Conservation (phyloP, 1,140 invertebrate genomes). For the Habropoda laboriosa region DNA sequence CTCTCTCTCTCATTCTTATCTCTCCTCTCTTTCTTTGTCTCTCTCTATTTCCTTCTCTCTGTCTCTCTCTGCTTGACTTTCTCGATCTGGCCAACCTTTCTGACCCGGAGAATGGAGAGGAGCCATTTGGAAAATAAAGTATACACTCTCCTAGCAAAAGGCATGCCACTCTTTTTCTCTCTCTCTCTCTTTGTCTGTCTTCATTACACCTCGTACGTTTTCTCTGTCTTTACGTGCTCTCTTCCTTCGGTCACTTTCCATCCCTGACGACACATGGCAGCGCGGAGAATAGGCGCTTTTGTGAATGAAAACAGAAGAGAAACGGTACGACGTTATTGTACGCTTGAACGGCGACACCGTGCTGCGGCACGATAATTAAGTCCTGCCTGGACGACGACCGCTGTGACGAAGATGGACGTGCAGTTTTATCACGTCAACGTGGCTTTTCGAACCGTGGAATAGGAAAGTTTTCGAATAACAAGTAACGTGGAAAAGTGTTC, state of each 20-base stretch:
- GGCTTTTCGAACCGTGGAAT: too few species aligned
- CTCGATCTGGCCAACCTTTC: conserved; percentile 17
- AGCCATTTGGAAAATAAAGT: conserved; percentile 65
- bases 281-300: conserved; percentile 55
- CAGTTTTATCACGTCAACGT: not conserved
- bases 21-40: too few species aligned
- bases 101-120: not conserved
- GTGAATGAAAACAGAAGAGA: conserved; percentile 59
- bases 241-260: conserved; percentile 9
- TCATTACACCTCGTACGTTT: too few species aligned
- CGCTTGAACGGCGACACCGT: conserved; percentile 32
- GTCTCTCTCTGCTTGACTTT: conserved; percentile 51
- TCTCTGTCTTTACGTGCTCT: too few species aligned
- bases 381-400: not conserved
- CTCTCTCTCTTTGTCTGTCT: not conserved
- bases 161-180: conserved; percentile 4
- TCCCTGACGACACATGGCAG: conserved; percentile 55
- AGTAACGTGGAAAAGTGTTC: too few species aligned
- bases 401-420: not conserved
- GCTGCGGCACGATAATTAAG: conserved; percentile 48
- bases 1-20: too few species aligned
- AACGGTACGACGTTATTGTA: conserved; percentile 58
- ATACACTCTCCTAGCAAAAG: conserved; percentile 45
- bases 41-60: too few species aligned
- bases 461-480: too few species aligned